These are phyloP conservation scores for Oreohelix idahoensis DNA, from an alignment of 1,140 invertebrate species.

Conservation along the genomic window DNA sequence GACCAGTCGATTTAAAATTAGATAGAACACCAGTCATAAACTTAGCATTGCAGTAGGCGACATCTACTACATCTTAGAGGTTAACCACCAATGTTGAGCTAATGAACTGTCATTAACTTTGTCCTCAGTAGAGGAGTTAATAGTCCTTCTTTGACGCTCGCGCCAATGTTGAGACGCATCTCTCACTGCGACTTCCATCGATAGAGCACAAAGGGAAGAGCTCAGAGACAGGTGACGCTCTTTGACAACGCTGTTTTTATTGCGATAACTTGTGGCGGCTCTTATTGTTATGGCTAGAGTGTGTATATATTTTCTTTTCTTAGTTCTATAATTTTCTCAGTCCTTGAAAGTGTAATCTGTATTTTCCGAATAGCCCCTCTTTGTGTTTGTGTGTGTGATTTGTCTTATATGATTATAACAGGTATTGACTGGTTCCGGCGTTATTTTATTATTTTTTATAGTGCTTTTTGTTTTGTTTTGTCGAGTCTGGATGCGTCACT, in stretches of 20 bases:
- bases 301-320: neutral
- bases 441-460: no score
- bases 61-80: neutral
- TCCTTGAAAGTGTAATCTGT: neutral
- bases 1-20: neutral
- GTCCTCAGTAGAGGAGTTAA: neutral
- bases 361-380: no score
- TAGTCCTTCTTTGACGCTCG: neutral
- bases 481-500: no score
- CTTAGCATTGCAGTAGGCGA: neutral
- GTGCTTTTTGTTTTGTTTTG: no score
- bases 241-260: neutral
- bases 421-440: no score
- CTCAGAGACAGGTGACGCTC: neutral
- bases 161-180: neutral
- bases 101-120: constrained; percentile 8
- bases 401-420: no score
- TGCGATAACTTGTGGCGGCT: neutral
- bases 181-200: neutral
- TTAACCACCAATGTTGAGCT: constrained; percentile 8
- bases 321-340: neutral
- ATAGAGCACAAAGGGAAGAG: neutral
- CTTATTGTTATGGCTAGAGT: neutral
- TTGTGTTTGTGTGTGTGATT: no score
- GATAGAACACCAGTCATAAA: neutral